Percentiles rank a stretch among this genome's conserved stretches.
These are phyloP conservation scores for Miltochrista miniata DNA, from an alignment of 2,888 invertebrate species.

Conservation along the genomic window DNA sequence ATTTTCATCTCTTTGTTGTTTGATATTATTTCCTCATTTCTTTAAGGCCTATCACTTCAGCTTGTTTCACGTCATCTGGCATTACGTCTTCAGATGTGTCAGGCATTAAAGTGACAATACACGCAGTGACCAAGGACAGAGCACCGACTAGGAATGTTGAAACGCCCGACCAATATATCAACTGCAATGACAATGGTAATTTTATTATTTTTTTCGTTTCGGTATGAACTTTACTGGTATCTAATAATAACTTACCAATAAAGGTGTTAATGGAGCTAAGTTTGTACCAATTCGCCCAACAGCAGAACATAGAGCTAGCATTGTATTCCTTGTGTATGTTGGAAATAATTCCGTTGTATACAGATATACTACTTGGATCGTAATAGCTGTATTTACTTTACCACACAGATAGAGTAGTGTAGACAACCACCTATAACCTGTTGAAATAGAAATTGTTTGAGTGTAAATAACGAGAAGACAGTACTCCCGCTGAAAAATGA, in stretches of 20 bases:
- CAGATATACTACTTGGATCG: neutral
- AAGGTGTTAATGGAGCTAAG: constrained; percentile 9
- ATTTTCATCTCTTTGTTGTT: too few species aligned
- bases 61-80: constrained; percentile 64
- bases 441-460: too few species aligned
- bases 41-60: constrained; percentile 39
- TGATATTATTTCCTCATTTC: too few species aligned
- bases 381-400: neutral
- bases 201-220: too few species aligned
- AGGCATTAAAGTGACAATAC: constrained; percentile 60
- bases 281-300: constrained; percentile 7
- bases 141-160: constrained; percentile 67
- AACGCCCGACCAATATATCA: constrained; percentile 56
- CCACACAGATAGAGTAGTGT: neutral
- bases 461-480: too few species aligned
- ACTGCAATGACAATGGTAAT: constrained; percentile 55
- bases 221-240: too few species aligned
- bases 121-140: constrained; percentile 59
- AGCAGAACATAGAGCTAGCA: constrained; percentile 7
- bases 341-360: too few species aligned
- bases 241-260: constrained; percentile 12
- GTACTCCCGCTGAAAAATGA: too few species aligned
- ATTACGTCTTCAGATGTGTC: constrained; percentile 64
- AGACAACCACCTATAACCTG: neutral
- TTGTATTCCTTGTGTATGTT: too few species aligned